These are phyloP conservation scores for Halictus ligatus DNA, from an alignment of 2,888 invertebrate genomes.

Conservation along the genomic window DNA sequence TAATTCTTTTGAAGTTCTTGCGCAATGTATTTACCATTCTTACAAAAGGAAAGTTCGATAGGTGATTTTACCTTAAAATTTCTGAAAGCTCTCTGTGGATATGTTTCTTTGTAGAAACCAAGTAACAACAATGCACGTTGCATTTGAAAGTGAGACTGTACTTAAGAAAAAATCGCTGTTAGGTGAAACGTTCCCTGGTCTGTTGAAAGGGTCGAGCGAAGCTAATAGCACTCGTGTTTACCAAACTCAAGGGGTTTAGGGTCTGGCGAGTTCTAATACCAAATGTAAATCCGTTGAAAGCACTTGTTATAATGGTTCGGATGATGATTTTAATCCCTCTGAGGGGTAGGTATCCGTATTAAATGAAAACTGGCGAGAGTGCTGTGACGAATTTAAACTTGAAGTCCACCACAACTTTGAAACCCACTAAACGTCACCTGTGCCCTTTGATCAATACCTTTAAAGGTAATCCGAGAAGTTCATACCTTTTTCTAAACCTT, in stretches of 20 bases:
- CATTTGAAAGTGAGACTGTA: not conserved
- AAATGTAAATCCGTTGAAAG: constrained; percentile 7
- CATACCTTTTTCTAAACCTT: not conserved
- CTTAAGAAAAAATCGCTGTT: not conserved
- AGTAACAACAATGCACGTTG: not conserved
- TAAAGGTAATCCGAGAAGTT: not conserved
- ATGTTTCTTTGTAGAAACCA: not conserved
- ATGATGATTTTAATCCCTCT: not conserved
- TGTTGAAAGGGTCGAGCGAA: not conserved
- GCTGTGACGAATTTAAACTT: not conserved
- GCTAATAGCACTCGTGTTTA: not conserved
- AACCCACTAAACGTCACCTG: not conserved
- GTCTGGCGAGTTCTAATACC: not conserved
- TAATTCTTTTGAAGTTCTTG: too few species aligned
- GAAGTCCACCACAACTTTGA: not conserved
- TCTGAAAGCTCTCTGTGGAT: not conserved
- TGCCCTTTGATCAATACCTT: not conserved
- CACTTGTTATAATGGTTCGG: not conserved
- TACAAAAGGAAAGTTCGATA: not conserved
- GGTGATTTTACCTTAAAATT: not conserved
- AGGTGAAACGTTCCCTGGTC: not conserved
- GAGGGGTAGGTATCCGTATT: not conserved
- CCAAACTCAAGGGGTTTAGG: not conserved
- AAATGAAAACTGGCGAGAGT: not conserved
- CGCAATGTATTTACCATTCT: too few species aligned